A percentile compares a stretch with the other conserved stretches of the same genome.
phyloP scores from a whole-genome alignment of 2,113 vertebrate species.

The Anguilla japonica region DNA sequence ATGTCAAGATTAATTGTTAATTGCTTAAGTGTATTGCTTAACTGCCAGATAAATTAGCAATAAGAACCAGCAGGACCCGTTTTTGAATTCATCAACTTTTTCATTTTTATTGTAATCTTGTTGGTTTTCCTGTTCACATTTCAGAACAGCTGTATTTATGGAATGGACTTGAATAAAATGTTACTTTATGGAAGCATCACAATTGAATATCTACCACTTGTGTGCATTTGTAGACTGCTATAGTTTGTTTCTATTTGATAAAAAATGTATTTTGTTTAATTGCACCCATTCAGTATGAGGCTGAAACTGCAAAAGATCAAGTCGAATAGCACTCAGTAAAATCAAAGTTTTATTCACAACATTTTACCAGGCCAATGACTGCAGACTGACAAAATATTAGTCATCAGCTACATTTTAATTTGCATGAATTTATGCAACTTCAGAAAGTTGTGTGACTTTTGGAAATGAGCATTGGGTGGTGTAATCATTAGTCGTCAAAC shows the following conservation, averaged over 20 bases:
- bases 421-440: too few species aligned
- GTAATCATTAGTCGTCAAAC: too few species aligned
- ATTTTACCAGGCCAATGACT: too few species aligned
- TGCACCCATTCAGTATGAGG: background rate
- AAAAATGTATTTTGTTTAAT: background rate
- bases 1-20: background rate
- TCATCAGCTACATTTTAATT: too few species aligned
- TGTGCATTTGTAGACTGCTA: too few species aligned
- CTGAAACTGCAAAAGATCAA: background rate
- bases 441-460: too few species aligned
- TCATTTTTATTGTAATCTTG: background rate
- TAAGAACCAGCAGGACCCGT: slow-evolving; percentile 6
- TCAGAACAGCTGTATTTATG: background rate
- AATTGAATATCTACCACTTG: too few species aligned
- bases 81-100: slow-evolving; percentile 1
- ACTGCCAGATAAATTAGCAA: slow-evolving; percentile 21
- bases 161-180: background rate
- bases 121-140: background rate
- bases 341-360: too few species aligned
- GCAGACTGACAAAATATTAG: too few species aligned
- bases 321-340: too few species aligned
- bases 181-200: background rate
- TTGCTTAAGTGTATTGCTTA: slow-evolving; percentile 1
- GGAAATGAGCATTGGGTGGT: too few species aligned
- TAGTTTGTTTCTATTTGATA: background rate